phyloP scores from a whole-genome alignment of 2,113 vertebrate genomes.

The Oryzias melastigma region DNA sequence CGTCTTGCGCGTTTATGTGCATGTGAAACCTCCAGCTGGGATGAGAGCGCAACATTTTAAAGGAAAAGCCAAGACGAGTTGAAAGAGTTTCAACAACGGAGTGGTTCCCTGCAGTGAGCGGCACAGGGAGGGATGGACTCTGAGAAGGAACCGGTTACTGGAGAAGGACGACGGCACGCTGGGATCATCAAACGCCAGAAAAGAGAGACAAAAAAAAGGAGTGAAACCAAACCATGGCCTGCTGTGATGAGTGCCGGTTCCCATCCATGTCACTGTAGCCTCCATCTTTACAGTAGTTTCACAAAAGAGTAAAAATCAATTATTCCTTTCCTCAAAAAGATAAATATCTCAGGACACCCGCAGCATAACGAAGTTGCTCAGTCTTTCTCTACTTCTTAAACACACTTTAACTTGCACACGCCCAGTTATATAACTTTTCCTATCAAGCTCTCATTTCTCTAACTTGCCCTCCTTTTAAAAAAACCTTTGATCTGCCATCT shows the following conservation, averaged over 20 bases:
- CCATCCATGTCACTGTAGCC: neutral
- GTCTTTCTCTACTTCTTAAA: neutral
- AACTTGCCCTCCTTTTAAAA: neutral
- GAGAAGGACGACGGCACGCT: constrained; percentile 22
- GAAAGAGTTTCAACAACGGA: constrained; percentile 17
- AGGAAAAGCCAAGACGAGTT: neutral
- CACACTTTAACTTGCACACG: neutral
- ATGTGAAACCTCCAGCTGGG: constrained; percentile 17
- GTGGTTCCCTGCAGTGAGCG: constrained; percentile 17
- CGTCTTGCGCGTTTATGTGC: constrained; percentile 10
- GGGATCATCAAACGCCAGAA: constrained; percentile 22
- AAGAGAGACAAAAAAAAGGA: constrained; percentile 11
- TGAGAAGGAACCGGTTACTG: constrained; percentile 17
- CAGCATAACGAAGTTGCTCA: constrained; percentile 1
- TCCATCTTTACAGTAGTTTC: neutral
- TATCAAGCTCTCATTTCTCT: constrained; percentile 1
- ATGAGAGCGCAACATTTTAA: constrained; percentile 17
- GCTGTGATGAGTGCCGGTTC: constrained; percentile 44
- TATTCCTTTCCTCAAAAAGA: constrained; percentile 8
- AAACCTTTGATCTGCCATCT: neutral
- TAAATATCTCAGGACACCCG: constrained; percentile 6
- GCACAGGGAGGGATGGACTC: constrained; percentile 10
- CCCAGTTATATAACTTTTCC: neutral
- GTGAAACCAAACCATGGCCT: constrained; percentile 32
- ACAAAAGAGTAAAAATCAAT: constrained; percentile 14